These are phyloP conservation scores for Pachyuromys duprasi DNA, from an alignment of 2,797 vertebrate species.

Conservation along the genomic window DNA sequence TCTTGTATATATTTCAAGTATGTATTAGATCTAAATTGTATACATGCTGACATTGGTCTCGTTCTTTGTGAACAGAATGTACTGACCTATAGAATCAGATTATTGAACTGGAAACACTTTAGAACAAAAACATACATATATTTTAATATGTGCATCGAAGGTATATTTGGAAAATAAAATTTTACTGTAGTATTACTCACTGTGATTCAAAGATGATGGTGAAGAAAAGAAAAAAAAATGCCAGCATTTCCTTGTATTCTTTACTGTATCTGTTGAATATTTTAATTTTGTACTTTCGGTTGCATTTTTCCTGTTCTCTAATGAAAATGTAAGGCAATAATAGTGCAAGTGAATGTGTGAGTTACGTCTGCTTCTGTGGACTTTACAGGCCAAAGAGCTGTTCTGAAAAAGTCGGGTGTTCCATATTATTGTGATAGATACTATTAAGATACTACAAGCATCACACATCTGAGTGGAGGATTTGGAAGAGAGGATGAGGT, in stretches of 20 bases:
- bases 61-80: background rate
- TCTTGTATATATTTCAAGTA: conserved; percentile 64
- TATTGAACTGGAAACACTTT: conserved; percentile 42
- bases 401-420: background rate
- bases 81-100: conserved; percentile 22
- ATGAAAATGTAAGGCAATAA: conserved; percentile 4
- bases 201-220: conserved; percentile 28
- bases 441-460: background rate
- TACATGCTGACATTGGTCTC: conserved; percentile 25
- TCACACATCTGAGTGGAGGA: background rate
- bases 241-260: background rate
- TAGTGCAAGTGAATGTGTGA: background rate
- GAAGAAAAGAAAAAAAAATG: conserved; percentile 17
- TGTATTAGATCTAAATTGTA: conserved; percentile 54
- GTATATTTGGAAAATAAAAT: background rate
- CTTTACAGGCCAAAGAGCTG: background rate
- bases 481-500: background rate
- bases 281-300: conserved; percentile 15
- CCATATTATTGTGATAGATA: background rate
- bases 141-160: conserved; percentile 20
- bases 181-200: conserved; percentile 19
- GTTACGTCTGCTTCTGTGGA: background rate
- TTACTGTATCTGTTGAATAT: background rate
- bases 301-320: conserved; percentile 50
- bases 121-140: conserved; percentile 25